phyloP scores from a whole-genome alignment of 2,888 invertebrate genomes.

The Trichopria drosophilae region DNA sequence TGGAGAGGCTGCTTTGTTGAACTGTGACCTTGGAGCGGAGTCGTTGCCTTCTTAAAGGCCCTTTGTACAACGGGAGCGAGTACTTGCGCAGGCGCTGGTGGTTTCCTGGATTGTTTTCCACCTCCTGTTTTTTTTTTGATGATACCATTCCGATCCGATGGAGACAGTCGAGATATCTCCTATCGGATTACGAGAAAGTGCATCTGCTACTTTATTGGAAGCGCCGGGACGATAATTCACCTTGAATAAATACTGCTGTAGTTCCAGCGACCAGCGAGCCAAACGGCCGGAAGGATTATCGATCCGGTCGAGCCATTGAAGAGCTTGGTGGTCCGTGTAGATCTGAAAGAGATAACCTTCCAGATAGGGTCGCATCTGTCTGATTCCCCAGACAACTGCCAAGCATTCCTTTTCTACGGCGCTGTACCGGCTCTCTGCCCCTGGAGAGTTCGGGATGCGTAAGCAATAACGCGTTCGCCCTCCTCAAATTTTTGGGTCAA shows the following conservation, averaged over 20 bases:
- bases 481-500: background rate
- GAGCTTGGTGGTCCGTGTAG: slow-evolving; percentile 14
- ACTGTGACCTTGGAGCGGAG: too few species aligned
- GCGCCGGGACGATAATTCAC: slow-evolving; percentile 13
- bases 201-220: slow-evolving; percentile 17
- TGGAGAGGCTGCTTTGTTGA: too few species aligned
- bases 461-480: slow-evolving; percentile 16
- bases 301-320: slow-evolving; percentile 11
- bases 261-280: slow-evolving; percentile 16
- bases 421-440: too few species aligned
- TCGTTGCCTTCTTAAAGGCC: too few species aligned
- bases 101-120: too few species aligned
- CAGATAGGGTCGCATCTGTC: slow-evolving; percentile 13
- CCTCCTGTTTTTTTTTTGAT: too few species aligned
- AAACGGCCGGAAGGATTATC: slow-evolving; percentile 17
- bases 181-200: slow-evolving; percentile 13
- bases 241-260: slow-evolving; percentile 19
- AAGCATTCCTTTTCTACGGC: too few species aligned
- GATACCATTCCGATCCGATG: too few species aligned
- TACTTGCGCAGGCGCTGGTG: too few species aligned
- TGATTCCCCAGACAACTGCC: slow-evolving; percentile 15
- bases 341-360: slow-evolving; percentile 22
- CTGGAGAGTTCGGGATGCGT: slow-evolving; percentile 15
- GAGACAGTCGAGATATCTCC: too few species aligned
- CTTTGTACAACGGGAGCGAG: too few species aligned